Evolutionary conservation across 2,888 invertebrate species (phyloP), one percentile per base, ranked within the genome.

Genomic region (Steinernema hermaphroditum): DNA sequence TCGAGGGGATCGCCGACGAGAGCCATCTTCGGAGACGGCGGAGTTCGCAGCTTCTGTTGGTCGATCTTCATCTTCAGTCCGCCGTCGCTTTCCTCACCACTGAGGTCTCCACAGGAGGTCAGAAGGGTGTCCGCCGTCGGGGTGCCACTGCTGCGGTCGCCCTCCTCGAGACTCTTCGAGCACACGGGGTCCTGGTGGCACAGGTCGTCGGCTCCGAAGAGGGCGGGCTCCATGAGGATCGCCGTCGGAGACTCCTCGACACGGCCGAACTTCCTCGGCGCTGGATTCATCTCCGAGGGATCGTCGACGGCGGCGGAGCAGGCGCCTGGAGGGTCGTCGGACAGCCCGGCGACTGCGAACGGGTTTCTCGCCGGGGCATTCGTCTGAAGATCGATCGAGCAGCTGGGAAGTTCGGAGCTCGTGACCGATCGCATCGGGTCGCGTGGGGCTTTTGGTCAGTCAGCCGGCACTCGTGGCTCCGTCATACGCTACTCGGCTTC

Each of bases 361-460:
- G 16, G 62, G 62, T 62, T 62, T 62, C 62, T 29, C 46, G 46
- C 9, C 46, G 46, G 22, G 16, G 22, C 46, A 46, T 46, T 46
- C 22, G 46, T 6, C n/a, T 9, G 46, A 19, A 46, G 46, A 46
- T 46, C 46, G 46, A 46, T 46, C 46, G 46, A 46, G 22, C 46
- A 24, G 62, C 62, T 62, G 32, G 16, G 62, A 32, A 62, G 62
- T 46, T 46, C 46, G 6, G 46, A 62, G 29, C 24, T 54, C 54
- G 62, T 62, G 62, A 62, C 62, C 62, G 62, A 32, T 1, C 62
- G 29, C 62, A 62, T 62, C 46, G 46, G 43, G 43, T 41, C 46
- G 6, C 9, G 46, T 4, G 16, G 46, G n/a, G 16, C 46, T 46
- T 46, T 12, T 62, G 62, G 32, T 62, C 62, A 62, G 62, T 54